Percentiles rank a stretch among this genome's conserved stretches.
Conservation (phyloP, 2,888 invertebrate species). For the Frankliniella intonsa region DNA sequence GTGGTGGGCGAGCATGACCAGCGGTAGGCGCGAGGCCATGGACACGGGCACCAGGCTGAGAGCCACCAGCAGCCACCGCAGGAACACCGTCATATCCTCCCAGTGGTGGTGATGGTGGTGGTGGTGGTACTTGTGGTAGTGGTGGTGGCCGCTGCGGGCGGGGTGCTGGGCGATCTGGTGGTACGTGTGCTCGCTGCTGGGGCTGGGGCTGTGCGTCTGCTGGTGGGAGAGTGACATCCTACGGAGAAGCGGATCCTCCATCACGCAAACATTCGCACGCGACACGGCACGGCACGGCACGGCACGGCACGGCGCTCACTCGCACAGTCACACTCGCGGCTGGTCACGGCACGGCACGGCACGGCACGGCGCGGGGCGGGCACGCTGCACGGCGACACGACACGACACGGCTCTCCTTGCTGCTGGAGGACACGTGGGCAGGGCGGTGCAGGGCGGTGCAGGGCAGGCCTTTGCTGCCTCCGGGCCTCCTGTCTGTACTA, state of each 20-base stretch:
- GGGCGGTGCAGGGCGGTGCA: not conserved
- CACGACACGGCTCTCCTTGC: not conserved
- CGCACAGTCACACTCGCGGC: not conserved
- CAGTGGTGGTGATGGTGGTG: conserved; percentile 46
- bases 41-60: conserved; percentile 31
- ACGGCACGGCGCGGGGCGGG: not conserved
- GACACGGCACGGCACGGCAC: not conserved
- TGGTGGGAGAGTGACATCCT: not conserved
- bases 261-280: not conserved
- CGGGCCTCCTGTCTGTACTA: no score
- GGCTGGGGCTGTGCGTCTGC: no score
- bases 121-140: conserved; percentile 46
- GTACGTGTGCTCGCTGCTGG: not conserved
- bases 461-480: no score
- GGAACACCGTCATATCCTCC: conserved; percentile 37
- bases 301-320: not conserved
- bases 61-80: conserved; percentile 34
- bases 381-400: not conserved
- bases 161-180: conserved; percentile 5
- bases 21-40: conserved; percentile 37
- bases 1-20: conserved; percentile 39
- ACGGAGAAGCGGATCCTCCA: conserved; percentile 8
- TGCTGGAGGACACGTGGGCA: not conserved
- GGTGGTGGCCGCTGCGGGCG: conserved; percentile 35
- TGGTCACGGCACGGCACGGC: not conserved